These are phyloP conservation scores for Euclidia mi DNA, from an alignment of 2,888 invertebrate genomes.

Conservation along the genomic window DNA sequence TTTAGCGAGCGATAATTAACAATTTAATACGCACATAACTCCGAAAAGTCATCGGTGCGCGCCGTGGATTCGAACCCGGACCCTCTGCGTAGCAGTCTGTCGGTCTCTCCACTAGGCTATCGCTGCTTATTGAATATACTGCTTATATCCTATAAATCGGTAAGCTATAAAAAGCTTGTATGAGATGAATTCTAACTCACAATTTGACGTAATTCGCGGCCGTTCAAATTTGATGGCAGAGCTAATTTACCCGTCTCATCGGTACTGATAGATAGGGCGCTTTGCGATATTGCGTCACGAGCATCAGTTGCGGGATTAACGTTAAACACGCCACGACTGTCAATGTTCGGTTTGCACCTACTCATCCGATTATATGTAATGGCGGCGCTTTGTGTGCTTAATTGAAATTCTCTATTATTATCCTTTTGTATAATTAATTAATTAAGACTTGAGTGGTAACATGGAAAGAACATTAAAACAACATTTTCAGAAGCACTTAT, in stretches of 20 bases:
- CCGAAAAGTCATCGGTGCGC: no score
- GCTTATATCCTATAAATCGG: conserved; percentile 15
- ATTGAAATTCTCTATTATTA: conserved; percentile 37
- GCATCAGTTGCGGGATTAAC: conserved; percentile 14
- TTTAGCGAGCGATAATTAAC: no score
- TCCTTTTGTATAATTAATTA: conserved; percentile 38
- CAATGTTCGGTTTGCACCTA: conserved; percentile 17
- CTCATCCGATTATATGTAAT: conserved; percentile 29
- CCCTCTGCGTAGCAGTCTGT: no score
- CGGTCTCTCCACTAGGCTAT: no score
- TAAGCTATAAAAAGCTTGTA: conserved; percentile 12
- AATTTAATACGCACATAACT: no score
- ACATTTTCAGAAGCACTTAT: background rate
- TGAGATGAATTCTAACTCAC: conserved; percentile 5
- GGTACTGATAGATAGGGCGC: conserved; percentile 29
- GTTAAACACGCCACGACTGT: conserved; percentile 21
- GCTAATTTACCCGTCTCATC: conserved; percentile 40
- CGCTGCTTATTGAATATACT: no score
- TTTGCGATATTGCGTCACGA: conserved; percentile 18
- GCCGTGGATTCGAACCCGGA: no score
- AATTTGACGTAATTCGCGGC: conserved; percentile 15
- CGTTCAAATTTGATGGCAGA: conserved; percentile 26
- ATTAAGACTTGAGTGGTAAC: conserved; percentile 1
- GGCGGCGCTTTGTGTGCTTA: conserved; percentile 26
- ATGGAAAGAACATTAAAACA: conserved; percentile 11